phyloP scores from a whole-genome alignment of 2,888 invertebrate species.

The Hyles lineata region DNA sequence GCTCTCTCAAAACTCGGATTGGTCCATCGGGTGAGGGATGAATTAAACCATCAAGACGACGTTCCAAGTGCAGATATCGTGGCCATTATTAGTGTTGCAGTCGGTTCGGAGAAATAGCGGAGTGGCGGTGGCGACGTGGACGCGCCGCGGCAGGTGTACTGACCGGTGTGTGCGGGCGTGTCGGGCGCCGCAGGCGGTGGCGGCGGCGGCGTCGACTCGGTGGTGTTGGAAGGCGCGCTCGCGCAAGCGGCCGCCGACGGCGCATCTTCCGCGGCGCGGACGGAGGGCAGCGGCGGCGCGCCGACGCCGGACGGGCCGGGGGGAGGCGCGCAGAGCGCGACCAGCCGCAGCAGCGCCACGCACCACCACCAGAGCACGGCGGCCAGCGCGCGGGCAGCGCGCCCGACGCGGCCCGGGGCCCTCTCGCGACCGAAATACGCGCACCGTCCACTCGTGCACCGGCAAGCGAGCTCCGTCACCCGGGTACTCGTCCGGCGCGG shows the following conservation, averaged over 20 bases:
- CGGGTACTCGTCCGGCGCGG: slow-evolving; percentile 69
- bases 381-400: slow-evolving; percentile 83
- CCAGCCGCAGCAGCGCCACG: slow-evolving; percentile 84
- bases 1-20: not conserved
- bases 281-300: slow-evolving; percentile 72
- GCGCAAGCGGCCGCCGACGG: slow-evolving; percentile 76
- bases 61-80: not conserved
- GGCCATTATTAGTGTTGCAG: not conserved
- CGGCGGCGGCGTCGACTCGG: slow-evolving; percentile 63
- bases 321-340: slow-evolving; percentile 80
- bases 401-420: slow-evolving; percentile 80
- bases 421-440: slow-evolving; percentile 81
- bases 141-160: slow-evolving; percentile 55
- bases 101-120: not conserved
- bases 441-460: slow-evolving; percentile 73
- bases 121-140: not conserved
- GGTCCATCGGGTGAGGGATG: not conserved
- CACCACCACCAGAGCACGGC: slow-evolving; percentile 84
- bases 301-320: slow-evolving; percentile 74
- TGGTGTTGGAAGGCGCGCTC: slow-evolving; percentile 74
- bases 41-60: not conserved
- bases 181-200: slow-evolving; percentile 58
- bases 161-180: slow-evolving; percentile 71
- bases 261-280: slow-evolving; percentile 78
- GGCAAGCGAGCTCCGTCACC: slow-evolving; percentile 66